phyloP scores from a whole-genome alignment of 2,797 vertebrate species.

The Gobio occitaniae region DNA sequence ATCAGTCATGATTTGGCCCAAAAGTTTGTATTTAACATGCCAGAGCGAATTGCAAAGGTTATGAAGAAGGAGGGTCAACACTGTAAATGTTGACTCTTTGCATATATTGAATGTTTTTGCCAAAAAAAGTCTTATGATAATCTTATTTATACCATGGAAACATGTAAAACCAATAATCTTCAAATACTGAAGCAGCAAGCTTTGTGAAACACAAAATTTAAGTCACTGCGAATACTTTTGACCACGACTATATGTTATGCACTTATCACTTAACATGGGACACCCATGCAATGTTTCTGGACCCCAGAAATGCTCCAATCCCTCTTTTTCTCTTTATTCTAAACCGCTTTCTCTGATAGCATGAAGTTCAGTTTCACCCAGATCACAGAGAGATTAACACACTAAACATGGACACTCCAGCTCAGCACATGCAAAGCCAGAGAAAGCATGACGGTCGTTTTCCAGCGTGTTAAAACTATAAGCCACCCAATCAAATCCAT shows the following conservation, averaged over 20 bases:
- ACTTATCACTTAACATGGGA: neutral
- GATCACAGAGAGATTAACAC: constrained; percentile 50
- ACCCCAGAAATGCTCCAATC: neutral
- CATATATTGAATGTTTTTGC: too few species aligned
- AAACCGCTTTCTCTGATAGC: constrained; percentile 29
- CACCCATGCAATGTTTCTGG: neutral
- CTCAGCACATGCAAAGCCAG: constrained; percentile 26
- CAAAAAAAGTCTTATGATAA: too few species aligned
- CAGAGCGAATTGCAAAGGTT: too few species aligned
- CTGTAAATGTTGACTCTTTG: too few species aligned
- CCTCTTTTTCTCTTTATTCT: constrained; percentile 7
- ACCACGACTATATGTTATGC: neutral
- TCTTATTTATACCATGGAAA: neutral
- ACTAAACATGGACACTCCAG: constrained; percentile 40
- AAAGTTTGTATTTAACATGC: too few species aligned
- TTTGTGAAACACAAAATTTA: neutral
- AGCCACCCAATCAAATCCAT: constrained; percentile 47
- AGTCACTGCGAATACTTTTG: neutral
- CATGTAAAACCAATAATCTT: neutral
- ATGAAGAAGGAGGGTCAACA: too few species aligned
- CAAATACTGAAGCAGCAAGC: neutral
- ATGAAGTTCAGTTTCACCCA: constrained; percentile 41
- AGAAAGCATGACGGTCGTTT: constrained; percentile 31
- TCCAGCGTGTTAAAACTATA: constrained; percentile 51
- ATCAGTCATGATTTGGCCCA: too few species aligned